phyloP scores from a whole-genome alignment of 2,888 invertebrate genomes.

The Troglohyphantes excavatus region DNA sequence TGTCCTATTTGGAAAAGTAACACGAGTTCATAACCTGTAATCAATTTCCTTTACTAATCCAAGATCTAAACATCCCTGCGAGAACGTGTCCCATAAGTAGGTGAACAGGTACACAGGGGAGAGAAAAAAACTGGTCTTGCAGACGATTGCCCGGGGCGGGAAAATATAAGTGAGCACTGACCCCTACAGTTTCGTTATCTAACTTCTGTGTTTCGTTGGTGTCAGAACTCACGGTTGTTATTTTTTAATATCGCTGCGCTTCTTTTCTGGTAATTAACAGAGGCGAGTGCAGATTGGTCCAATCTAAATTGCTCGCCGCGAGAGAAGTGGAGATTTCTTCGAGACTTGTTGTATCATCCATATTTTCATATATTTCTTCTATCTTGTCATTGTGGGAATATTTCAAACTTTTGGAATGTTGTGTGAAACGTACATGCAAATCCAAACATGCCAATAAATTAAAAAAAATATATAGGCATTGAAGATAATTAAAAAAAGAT shows the following conservation, averaged over 20 bases:
- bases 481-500: too few relatives aligned
- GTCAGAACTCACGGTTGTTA: conserved; percentile 1
- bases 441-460: too few relatives aligned
- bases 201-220: conserved; percentile 3
- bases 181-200: conserved; percentile 1
- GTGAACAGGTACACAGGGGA: conserved; percentile 33
- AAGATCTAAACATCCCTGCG: not conserved
- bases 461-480: too few relatives aligned
- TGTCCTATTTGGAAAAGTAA: conserved; percentile 46
- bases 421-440: too few relatives aligned
- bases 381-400: too few relatives aligned
- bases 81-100: conserved; percentile 49
- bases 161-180: conserved; percentile 21
- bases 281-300: not conserved
- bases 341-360: too few relatives aligned
- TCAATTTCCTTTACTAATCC: conserved; percentile 31
- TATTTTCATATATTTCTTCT: too few relatives aligned
- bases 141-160: not conserved
- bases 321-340: too few relatives aligned
- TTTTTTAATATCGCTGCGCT: not conserved
- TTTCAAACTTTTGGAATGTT: too few relatives aligned
- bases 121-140: conserved; percentile 39
- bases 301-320: too few relatives aligned
- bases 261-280: not conserved
- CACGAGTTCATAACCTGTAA: conserved; percentile 47